A percentile compares a stretch with the other conserved stretches of the same genome.
These are phyloP conservation scores for Urocyon cinereoargenteus DNA, from an alignment of 2,797 vertebrate genomes.

Conservation along the genomic window DNA sequence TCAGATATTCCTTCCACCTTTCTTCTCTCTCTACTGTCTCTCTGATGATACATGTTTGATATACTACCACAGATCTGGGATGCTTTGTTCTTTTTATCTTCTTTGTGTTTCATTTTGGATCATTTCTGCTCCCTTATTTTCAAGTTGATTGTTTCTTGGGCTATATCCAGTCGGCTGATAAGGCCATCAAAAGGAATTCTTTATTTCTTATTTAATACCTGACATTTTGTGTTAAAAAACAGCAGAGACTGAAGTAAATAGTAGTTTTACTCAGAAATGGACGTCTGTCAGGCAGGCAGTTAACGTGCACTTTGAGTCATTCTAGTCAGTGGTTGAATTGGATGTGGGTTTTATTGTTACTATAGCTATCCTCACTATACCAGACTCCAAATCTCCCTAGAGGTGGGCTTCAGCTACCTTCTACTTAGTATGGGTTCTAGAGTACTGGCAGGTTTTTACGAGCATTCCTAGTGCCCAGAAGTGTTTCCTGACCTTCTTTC, in stretches of 20 bases:
- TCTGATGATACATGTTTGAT: not conserved
- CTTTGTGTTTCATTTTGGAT: constrained; percentile 53
- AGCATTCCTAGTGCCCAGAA: not conserved
- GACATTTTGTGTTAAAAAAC: not conserved
- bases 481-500: not conserved
- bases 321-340: not conserved
- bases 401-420: not conserved
- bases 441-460: not conserved
- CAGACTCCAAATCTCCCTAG: not conserved
- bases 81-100: constrained; percentile 38
- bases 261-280: not conserved
- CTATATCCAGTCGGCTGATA: not conserved
- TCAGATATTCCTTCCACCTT: not conserved
- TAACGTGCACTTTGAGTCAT: not conserved
- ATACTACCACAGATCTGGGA: not conserved
- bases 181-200: not conserved
- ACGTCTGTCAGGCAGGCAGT: not conserved
- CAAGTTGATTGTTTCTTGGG: not conserved
- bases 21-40: constrained; percentile 1
- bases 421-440: not conserved
- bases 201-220: constrained; percentile 1
- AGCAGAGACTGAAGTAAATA: not conserved
- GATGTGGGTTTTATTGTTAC: not conserved
- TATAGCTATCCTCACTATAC: not conserved
- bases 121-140: constrained; percentile 42